Evolutionary conservation across 2,113 vertebrate species (phyloP).

Genomic region (Osmerus mordax): DNA sequence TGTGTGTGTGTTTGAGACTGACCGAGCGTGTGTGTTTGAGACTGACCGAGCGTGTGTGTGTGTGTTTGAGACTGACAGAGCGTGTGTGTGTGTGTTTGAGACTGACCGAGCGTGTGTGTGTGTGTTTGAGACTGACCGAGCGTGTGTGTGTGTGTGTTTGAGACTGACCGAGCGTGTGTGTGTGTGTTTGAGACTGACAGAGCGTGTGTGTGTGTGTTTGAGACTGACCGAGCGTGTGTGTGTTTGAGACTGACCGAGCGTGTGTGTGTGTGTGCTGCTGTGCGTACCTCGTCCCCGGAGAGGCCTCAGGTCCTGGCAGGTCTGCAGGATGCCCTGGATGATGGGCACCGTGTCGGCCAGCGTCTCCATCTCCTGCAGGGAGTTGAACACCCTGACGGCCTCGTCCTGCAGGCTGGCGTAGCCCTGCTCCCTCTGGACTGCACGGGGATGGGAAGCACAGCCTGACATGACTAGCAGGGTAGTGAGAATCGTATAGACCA

Average conservation of each 20-base stretch:
- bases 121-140: neutral
- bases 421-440: constrained; percentile 86
- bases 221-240: neutral
- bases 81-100: no score
- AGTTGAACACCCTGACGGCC: constrained; percentile 90
- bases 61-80: neutral
- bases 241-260: neutral
- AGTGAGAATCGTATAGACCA: no score
- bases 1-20: neutral
- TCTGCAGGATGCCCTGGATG: constrained; percentile 91
- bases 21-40: no score
- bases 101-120: no score
- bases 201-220: neutral
- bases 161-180: no score
- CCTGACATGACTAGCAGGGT: no score
- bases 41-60: no score
- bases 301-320: constrained; percentile 86
- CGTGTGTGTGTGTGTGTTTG: neutral
- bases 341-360: constrained; percentile 88
- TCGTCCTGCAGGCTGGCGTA: constrained; percentile 91
- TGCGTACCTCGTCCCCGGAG: constrained; percentile 82
- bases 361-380: constrained; percentile 89
- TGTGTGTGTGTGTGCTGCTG: neutral
- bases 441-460: neutral
- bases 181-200: neutral